These are phyloP conservation scores for Palythoa heliodiscus DNA, from an alignment of 92 coral and sea anemone species.

Conservation along the genomic window DNA sequence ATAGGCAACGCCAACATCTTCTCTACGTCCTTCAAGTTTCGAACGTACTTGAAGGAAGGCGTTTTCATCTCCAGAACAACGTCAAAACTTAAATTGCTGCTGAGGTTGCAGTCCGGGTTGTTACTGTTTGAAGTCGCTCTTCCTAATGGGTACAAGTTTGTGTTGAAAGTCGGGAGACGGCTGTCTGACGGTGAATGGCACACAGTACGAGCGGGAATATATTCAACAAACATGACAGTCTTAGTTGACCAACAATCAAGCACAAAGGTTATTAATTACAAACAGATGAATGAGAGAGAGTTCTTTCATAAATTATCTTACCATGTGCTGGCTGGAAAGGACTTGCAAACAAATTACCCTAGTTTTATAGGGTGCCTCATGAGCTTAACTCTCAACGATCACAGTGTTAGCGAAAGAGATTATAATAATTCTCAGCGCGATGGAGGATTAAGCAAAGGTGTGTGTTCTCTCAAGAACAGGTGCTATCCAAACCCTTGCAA, in stretches of 20 bases:
- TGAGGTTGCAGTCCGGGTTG: slow-evolving; percentile 68
- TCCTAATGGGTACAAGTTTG: slow-evolving; percentile 62
- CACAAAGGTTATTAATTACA: slow-evolving; percentile 14
- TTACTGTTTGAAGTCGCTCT: slow-evolving; percentile 65
- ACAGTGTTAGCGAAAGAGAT: slow-evolving; percentile 46
- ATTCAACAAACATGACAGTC: slow-evolving; percentile 30
- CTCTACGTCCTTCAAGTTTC: slow-evolving; percentile 79
- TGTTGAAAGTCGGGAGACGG: slow-evolving; percentile 54
- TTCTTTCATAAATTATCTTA: slow-evolving; percentile 69
- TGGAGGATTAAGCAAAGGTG: slow-evolving; percentile 34
- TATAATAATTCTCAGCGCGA: slow-evolving; percentile 44
- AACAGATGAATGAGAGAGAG: slow-evolving; percentile 50
- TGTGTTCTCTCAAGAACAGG: slow-evolving; percentile 58
- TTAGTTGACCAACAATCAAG: slow-evolving; percentile 46
- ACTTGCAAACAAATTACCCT: slow-evolving; percentile 22
- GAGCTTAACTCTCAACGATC: slow-evolving; percentile 73
- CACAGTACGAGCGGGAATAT: slow-evolving; percentile 69
- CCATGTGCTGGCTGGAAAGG: slow-evolving; percentile 68
- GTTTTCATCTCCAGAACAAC: slow-evolving; percentile 77
- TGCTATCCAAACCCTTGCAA: slow-evolving; percentile 86
- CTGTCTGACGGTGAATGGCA: slow-evolving; percentile 96
- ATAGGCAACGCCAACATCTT: slow-evolving; percentile 59
- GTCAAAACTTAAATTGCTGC: slow-evolving; percentile 52
- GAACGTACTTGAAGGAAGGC: slow-evolving; percentile 73
- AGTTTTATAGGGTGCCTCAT: slow-evolving; percentile 92